Base-by-base conservation (phyloP, 2,797 vertebrate genomes). In the Acanthopagrus latus region DNA sequence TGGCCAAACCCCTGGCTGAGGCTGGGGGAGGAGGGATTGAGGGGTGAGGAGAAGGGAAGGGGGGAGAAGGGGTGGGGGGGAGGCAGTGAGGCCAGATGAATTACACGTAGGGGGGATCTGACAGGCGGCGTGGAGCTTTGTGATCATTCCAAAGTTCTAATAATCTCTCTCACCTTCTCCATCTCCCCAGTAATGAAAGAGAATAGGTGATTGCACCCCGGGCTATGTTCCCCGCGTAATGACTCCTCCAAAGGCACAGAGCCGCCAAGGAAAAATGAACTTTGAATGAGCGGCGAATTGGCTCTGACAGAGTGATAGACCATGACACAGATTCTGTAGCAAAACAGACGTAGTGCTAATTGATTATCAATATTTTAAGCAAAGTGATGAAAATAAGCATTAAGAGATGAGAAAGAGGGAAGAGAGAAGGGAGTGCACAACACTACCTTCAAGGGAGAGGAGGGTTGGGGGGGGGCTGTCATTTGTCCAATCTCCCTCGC, bases 341-440 rank as follows among this genome's bases (percentile, higher is more conserved):
- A 97, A 98, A 99, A 97, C 97, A 98, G 97, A 98, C 97, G 96
- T 97, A 96, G 95, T 91, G 93, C 95, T 99, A 99, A 99, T 98
- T 98, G 97, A 98, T 99, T 97, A 99, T 99, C 97, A 99, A 98
- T 99, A 99, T 98, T 98, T 99, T 97, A 99, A 97, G 97, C 97
- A 97, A 98, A 98, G 97, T 96, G 97, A 97, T 97, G 96, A 98
- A 98, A 99, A 98, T 97, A 96, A 97, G 97, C 96, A 97, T 98
- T 97, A 97, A 97, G 97, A 96, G 97, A 97, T 95, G 96, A 92
- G 91, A 90, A 89, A 64, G 78, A 78, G 79, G 84, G 50, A 73
- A 89, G 85, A 80, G 82, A 68, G 84, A 74, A 55, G 82, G 80
- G 82, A 81, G 76, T 12, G 71, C 51, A 64, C 68, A 54, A 20